Evolutionary conservation across 2,797 vertebrate species (phyloP).

Genomic region (Discoglossus pictus): DNA sequence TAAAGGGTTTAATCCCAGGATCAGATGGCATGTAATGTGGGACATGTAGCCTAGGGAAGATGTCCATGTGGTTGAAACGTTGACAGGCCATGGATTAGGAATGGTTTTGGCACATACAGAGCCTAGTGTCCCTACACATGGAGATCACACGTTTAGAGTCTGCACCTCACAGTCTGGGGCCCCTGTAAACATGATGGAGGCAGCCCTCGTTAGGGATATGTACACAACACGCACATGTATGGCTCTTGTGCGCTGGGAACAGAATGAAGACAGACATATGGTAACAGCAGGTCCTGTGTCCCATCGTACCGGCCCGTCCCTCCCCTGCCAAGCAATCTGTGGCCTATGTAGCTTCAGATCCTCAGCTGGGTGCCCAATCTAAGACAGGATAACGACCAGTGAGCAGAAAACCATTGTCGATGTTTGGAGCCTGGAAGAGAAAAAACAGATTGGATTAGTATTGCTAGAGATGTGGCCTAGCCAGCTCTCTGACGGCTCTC

Average conservation of each 20-base stretch:
- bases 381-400: slow-evolving; percentile 51
- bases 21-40: slow-evolving; percentile 11
- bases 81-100: slow-evolving; percentile 44
- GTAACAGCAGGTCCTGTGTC: slow-evolving; percentile 50
- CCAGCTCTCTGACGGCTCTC: slow-evolving; percentile 46
- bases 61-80: slow-evolving; percentile 32
- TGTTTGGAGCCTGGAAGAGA: slow-evolving; percentile 48
- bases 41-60: slow-evolving; percentile 18
- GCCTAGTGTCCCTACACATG: slow-evolving; percentile 29
- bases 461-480: slow-evolving; percentile 34
- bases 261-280: slow-evolving; percentile 46
- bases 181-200: slow-evolving; percentile 49
- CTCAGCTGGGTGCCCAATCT: slow-evolving; percentile 46
- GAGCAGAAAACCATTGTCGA: slow-evolving; percentile 50
- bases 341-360: slow-evolving; percentile 24
- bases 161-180: slow-evolving; percentile 44
- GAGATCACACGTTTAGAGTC: slow-evolving; percentile 18
- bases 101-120: slow-evolving; percentile 43
- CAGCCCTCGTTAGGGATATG: slow-evolving; percentile 44
- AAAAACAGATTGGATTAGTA: slow-evolving; percentile 34
- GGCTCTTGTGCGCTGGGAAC: slow-evolving; percentile 48
- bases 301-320: slow-evolving; percentile 43
- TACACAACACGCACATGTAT: slow-evolving; percentile 38
- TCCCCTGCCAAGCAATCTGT: slow-evolving; percentile 26
- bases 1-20: slow-evolving; percentile 15